A percentile compares a stretch with the other conserved stretches of the same genome.
Evolutionary conservation across 2,797 vertebrate genomes (phyloP).

Genomic region (Helostoma temminkii): DNA sequence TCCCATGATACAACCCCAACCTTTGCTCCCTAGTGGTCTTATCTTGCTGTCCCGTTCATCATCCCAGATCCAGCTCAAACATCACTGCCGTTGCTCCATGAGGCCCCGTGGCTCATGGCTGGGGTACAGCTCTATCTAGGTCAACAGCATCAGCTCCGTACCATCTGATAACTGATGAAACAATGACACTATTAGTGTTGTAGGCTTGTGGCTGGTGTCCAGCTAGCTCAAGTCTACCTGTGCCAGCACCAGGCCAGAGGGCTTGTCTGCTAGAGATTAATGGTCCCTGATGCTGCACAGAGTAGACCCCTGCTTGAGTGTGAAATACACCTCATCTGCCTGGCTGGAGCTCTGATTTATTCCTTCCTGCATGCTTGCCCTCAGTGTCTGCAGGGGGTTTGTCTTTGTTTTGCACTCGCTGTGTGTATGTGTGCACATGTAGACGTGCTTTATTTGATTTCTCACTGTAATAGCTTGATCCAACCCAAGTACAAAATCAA

Average conservation of each 20-base stretch:
- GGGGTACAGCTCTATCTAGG: conserved; percentile 54
- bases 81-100: conserved; percentile 1
- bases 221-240: conserved; percentile 61
- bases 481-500: conserved; percentile 33
- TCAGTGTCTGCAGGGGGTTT: conserved; percentile 67
- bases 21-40: conserved; percentile 33
- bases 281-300: conserved; percentile 61
- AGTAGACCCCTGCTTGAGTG: conserved; percentile 78
- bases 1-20: conserved; percentile 8
- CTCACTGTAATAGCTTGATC: conserved; percentile 8
- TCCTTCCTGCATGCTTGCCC: conserved; percentile 66
- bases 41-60: conserved; percentile 36
- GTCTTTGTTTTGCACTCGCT: conserved; percentile 64
- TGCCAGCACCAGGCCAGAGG: conserved; percentile 69
- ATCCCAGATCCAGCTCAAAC: conserved; percentile 46
- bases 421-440: conserved; percentile 7
- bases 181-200: conserved; percentile 67
- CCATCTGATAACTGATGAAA: conserved; percentile 70
- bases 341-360: conserved; percentile 84
- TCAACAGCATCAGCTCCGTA: conserved; percentile 60
- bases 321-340: conserved; percentile 83
- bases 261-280: conserved; percentile 79
- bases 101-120: conserved; percentile 43
- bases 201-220: conserved; percentile 44
- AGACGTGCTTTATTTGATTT: conserved; percentile 27